These are phyloP conservation scores for Synchiropus splendidus DNA, from an alignment of 2,113 vertebrate genomes.

Conservation along the genomic window DNA sequence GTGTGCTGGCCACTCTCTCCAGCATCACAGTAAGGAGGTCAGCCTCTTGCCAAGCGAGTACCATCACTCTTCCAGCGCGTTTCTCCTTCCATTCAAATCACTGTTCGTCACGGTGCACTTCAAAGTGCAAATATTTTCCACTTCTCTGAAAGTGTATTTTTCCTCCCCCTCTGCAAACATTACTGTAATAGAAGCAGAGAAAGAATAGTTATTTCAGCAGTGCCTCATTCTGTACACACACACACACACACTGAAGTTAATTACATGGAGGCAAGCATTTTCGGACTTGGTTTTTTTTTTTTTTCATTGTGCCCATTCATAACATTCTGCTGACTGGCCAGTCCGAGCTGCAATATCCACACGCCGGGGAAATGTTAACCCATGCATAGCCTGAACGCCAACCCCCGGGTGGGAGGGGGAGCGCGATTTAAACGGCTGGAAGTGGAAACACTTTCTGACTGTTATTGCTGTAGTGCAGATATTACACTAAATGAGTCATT, in stretches of 20 bases:
- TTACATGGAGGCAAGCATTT: slow-evolving; percentile 67
- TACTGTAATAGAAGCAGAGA: slow-evolving; percentile 57
- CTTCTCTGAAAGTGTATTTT: slow-evolving; percentile 33
- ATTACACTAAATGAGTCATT: too few species aligned
- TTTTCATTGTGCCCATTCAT: slow-evolving; percentile 64
- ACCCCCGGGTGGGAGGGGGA: slow-evolving; percentile 6
- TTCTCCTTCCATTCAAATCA: slow-evolving; percentile 39
- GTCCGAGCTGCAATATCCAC: slow-evolving; percentile 49
- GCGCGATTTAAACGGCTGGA: slow-evolving; percentile 6
- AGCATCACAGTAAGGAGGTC: slow-evolving; percentile 18
- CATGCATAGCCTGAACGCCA: slow-evolving; percentile 43
- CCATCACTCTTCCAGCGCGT: slow-evolving; percentile 36
- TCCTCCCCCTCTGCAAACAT: slow-evolving; percentile 32
- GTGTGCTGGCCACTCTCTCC: slow-evolving; percentile 20
- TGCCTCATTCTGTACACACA: slow-evolving; percentile 53
- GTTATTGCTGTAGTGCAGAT: slow-evolving; percentile 23
- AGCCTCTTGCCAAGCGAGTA: slow-evolving; percentile 22
- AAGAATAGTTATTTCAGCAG: slow-evolving; percentile 52
- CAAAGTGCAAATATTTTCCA: slow-evolving; percentile 42
- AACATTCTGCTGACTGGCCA: slow-evolving; percentile 66
- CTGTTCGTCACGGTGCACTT: slow-evolving; percentile 52
- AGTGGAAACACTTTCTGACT: background rate
- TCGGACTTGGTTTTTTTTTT: slow-evolving; percentile 57
- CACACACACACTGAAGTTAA: slow-evolving; percentile 45
- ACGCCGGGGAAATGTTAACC: slow-evolving; percentile 55